A percentile compares a stretch with the other conserved stretches of the same genome.
Evolutionary conservation across 2,888 invertebrate species (phyloP).

Genomic region (Agrotis clavis): DNA sequence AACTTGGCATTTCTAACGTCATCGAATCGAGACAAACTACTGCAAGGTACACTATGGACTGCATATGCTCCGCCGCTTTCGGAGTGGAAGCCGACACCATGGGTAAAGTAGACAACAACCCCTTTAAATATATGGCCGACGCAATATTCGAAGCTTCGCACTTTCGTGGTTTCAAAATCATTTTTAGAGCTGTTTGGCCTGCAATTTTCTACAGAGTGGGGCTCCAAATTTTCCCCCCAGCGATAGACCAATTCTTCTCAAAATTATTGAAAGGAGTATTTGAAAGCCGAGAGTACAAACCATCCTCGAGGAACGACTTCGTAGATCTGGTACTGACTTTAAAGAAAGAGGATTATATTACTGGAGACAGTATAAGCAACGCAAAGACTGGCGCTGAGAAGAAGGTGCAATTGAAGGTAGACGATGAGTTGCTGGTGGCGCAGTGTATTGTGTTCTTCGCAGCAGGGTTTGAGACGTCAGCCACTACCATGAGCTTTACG

Average conservation of each 20-base stretch:
- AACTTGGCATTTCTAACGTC: conserved; percentile 30
- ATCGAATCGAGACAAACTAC: conserved; percentile 63
- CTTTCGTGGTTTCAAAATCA: conserved; percentile 61
- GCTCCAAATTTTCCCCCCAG: conserved; percentile 63
- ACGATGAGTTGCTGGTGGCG: conserved; percentile 83
- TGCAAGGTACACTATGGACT: conserved; percentile 75
- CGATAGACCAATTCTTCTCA: conserved; percentile 68
- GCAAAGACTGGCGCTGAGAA: conserved; percentile 57
- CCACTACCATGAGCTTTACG: conserved; percentile 69
- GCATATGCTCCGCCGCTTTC: conserved; percentile 68
- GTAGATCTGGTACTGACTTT: conserved; percentile 73
- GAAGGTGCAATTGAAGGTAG: conserved; percentile 70
- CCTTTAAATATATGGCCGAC: conserved; percentile 67
- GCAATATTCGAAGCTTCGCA: conserved; percentile 66
- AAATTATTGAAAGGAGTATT: conserved; percentile 68
- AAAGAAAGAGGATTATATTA: conserved; percentile 67
- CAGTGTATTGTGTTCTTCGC: conserved; percentile 88
- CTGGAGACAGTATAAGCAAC: conserved; percentile 71
- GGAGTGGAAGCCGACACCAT: conserved; percentile 61
- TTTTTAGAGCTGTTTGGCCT: conserved; percentile 73
- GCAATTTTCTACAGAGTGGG: conserved; percentile 72
- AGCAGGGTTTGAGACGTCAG: conserved; percentile 79
- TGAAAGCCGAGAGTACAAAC: conserved; percentile 65
- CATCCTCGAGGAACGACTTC: conserved; percentile 74
- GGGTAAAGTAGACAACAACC: conserved; percentile 56